A percentile compares a stretch with the other conserved stretches of the same genome.
Evolutionary conservation across 2,797 vertebrate genomes (phyloP).

Genomic region (Gastrophryne carolinensis): DNA sequence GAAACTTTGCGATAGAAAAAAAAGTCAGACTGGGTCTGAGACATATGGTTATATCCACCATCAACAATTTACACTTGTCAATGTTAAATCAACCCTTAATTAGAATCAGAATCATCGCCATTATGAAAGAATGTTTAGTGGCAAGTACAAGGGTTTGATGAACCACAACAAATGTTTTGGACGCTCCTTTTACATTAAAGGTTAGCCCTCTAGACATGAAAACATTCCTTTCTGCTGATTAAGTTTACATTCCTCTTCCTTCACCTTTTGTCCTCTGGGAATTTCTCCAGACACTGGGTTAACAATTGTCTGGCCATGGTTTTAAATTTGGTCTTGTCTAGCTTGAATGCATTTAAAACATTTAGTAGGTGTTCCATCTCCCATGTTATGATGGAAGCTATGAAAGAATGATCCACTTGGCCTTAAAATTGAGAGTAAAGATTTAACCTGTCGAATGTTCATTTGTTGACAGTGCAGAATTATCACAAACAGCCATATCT

Average conservation of each 20-base stretch:
- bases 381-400: background rate
- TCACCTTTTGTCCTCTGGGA: slow-evolving; percentile 30
- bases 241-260: slow-evolving; percentile 35
- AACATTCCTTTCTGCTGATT: slow-evolving; percentile 43
- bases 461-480: slow-evolving; percentile 22
- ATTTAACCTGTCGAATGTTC: background rate
- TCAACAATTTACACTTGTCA: too few relatives aligned
- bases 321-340: background rate
- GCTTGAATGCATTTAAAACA: slow-evolving; percentile 1
- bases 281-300: slow-evolving; percentile 27
- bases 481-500: background rate
- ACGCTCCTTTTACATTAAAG: slow-evolving; percentile 5
- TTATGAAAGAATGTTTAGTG: background rate
- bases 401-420: background rate
- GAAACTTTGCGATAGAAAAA: too few relatives aligned
- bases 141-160: background rate
- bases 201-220: slow-evolving; percentile 35
- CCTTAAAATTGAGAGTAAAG: background rate
- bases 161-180: background rate
- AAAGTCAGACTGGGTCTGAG: too few relatives aligned
- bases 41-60: too few relatives aligned
- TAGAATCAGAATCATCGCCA: too few relatives aligned
- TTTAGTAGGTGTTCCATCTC: background rate
- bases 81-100: too few relatives aligned
- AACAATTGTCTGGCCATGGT: slow-evolving; percentile 2